These are phyloP conservation scores for Corythaeola cristata DNA, from an alignment of 2,113 vertebrate genomes.

Conservation along the genomic window DNA sequence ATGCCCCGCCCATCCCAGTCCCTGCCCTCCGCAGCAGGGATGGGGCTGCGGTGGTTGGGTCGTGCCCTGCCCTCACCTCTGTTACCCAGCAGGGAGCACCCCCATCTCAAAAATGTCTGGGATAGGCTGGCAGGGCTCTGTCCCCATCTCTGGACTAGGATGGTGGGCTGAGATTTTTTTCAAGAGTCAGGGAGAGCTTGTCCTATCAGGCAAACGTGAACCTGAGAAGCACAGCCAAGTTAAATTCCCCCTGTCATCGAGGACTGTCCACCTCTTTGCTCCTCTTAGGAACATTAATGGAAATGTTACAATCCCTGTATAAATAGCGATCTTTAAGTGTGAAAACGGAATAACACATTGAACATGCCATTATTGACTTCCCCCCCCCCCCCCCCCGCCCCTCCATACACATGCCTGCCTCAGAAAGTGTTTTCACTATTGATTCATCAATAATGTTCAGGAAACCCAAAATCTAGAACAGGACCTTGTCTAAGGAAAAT, in stretches of 20 bases:
- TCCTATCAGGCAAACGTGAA: background rate
- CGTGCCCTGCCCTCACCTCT: background rate
- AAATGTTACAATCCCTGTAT: background rate
- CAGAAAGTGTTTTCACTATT: background rate
- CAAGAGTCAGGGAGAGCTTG: background rate
- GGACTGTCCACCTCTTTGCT: background rate
- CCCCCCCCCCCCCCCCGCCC: background rate
- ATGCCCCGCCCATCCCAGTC: background rate
- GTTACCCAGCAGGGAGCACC: rapidly evolving
- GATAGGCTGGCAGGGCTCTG: background rate
- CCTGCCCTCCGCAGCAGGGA: background rate
- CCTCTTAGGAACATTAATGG: background rate
- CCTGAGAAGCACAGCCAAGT: rapidly evolving
- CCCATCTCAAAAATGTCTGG: background rate
- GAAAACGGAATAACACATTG: background rate
- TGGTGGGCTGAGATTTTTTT: background rate
- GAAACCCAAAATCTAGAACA: background rate
- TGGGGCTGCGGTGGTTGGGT: background rate
- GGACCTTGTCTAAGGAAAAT: background rate
- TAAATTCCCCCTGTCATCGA: background rate
- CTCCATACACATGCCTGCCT: background rate
- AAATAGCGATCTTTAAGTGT: conserved; percentile 1
- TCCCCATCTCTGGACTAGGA: background rate
- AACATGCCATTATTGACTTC: background rate
- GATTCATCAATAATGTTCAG: conserved; percentile 9